A percentile compares a stretch with the other conserved stretches of the same genome.
Evolutionary conservation across 2,888 invertebrate genomes (phyloP).

Genomic region (Ophion slaviceki): DNA sequence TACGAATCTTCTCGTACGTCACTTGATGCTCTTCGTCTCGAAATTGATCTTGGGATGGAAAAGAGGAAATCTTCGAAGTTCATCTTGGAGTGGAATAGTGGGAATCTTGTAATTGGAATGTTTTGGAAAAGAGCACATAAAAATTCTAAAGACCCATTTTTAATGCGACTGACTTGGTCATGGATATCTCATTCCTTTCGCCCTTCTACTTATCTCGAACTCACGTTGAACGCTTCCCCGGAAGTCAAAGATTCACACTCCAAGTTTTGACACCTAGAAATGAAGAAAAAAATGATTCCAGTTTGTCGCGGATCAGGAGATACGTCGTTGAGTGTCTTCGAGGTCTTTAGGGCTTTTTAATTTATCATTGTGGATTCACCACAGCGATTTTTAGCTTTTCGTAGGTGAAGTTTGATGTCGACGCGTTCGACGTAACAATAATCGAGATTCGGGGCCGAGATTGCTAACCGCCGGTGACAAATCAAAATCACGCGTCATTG

Average conservation of each 20-base stretch:
- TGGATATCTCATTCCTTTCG: too few species aligned
- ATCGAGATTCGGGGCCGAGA: not conserved
- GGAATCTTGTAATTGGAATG: not conserved
- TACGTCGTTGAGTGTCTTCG: not conserved
- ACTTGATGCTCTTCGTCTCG: not conserved
- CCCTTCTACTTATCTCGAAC: not conserved
- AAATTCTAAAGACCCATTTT: not conserved
- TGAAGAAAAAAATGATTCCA: not conserved
- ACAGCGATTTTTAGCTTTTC: not conserved
- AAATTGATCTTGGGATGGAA: not conserved
- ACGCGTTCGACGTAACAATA: not conserved
- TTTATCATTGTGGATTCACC: not conserved
- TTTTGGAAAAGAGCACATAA: not conserved
- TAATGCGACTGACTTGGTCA: not conserved
- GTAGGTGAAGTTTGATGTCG: not conserved
- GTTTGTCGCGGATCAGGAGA: not conserved
- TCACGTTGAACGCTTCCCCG: not conserved
- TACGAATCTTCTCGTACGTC: not conserved
- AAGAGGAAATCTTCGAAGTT: not conserved
- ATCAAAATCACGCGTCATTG: not conserved
- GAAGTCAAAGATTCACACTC: not conserved
- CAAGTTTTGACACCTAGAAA: not conserved
- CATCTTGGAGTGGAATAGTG: not conserved
- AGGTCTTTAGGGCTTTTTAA: not conserved
- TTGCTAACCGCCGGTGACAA: not conserved